Conservation (phyloP, 2,113 vertebrate species). For the Stigmatopora nigra region DNA sequence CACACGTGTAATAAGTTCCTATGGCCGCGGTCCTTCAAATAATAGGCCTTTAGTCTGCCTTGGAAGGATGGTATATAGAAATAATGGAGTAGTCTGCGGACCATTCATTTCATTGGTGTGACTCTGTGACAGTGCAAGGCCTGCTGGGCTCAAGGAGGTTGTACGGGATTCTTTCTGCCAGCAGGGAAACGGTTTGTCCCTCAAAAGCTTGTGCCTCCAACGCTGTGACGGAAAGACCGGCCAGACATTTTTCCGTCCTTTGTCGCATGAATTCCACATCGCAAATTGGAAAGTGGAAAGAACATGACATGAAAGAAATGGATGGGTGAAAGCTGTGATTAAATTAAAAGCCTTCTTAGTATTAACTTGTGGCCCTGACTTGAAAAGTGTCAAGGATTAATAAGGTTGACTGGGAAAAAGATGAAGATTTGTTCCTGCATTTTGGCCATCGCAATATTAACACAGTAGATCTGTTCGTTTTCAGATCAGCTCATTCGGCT, state of each 20-base stretch:
- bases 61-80: conserved; percentile 74
- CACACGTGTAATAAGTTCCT: conserved; percentile 79
- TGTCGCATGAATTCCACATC: conserved; percentile 16
- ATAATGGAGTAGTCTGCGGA: conserved; percentile 81
- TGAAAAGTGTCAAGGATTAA: conserved; percentile 5
- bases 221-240: conserved; percentile 40
- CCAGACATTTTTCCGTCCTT: conserved; percentile 57
- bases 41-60: conserved; percentile 76
- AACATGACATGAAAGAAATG: conserved; percentile 40
- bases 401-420: background rate
- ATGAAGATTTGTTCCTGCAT: background rate
- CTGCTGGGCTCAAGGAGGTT: conserved; percentile 56
- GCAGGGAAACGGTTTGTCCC: conserved; percentile 60
- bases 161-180: conserved; percentile 53
- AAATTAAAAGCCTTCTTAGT: conserved; percentile 26
- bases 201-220: conserved; percentile 50
- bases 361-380: conserved; percentile 10
- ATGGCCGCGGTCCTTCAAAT: conserved; percentile 75
- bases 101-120: conserved; percentile 74
- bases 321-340: conserved; percentile 38
- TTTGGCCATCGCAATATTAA: background rate
- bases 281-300: conserved; percentile 31
- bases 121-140: conserved; percentile 63
- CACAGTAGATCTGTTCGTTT: background rate
- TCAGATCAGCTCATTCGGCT: background rate